Percentiles rank a stretch among this genome's conserved stretches.
phyloP scores from a whole-genome alignment of 2,113 vertebrate species.

The Oenanthe melanoleuca region DNA sequence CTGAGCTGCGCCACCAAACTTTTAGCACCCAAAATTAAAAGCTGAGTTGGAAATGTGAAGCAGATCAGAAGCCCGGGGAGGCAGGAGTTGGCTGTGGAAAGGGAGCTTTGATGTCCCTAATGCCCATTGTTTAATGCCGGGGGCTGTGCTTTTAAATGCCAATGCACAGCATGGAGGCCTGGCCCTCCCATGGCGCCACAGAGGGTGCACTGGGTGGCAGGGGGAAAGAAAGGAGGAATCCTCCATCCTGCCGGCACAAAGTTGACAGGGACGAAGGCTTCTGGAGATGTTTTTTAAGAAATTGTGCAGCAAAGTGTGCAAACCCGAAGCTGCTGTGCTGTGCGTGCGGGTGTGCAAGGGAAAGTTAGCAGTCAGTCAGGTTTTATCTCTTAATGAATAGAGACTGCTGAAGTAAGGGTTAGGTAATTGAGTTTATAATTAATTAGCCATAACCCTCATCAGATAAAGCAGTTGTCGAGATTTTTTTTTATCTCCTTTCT shows the following conservation, averaged over 20 bases:
- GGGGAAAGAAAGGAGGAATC: neutral
- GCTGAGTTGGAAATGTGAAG: neutral
- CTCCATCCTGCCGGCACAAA: neutral
- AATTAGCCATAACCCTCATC: constrained; percentile 97
- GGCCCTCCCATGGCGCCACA: constrained; percentile 36
- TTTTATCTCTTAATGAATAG: constrained; percentile 92
- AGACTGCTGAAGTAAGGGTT: constrained; percentile 95
- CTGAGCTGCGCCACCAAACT: neutral
- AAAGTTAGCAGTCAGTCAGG: constrained; percentile 81
- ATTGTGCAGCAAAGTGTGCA: neutral
- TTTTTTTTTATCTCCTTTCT: constrained; percentile 79
- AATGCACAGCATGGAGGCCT: constrained; percentile 51
- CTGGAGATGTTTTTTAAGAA: constrained; percentile 42
- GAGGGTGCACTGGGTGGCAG: constrained; percentile 29
- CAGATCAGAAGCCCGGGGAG: neutral
- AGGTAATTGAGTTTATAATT: constrained; percentile 99
- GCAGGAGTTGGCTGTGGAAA: neutral
- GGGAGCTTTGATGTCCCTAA: neutral
- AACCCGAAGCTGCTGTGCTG: neutral
- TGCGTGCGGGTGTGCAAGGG: constrained; percentile 1
- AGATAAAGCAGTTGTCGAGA: constrained; percentile 88
- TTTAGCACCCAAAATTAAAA: constrained; percentile 48
- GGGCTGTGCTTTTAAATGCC: constrained; percentile 41
- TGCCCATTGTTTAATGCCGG: constrained; percentile 52
- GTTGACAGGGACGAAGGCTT: constrained; percentile 12